Evolutionary conservation across 2,888 invertebrate species (phyloP), one percentile per base, ranked within the genome.

Genomic region (Sphecodes monilicornis): DNA sequence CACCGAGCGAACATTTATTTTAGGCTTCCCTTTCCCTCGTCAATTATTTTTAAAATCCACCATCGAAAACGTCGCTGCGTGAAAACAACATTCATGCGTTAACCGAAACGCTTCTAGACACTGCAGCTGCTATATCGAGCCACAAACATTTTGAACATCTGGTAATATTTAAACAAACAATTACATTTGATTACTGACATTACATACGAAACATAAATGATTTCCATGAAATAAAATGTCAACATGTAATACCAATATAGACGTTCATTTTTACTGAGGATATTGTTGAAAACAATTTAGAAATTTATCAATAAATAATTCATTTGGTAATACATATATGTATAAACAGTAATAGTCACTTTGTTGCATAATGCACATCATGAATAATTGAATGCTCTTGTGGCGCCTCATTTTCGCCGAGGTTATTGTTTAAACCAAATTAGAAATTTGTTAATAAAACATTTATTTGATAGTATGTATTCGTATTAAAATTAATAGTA

Each of bases 1-100:
- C 29, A 6, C 36, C 54, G 50, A 36, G 54, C 54, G 32, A 73
- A 73, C 39, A 54, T 74, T 57, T 73, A 36, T 41, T 57, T 73
- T 57, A 57, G 57, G 11, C 57, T 73, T 41, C 6, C 57, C 54
- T 54, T 36, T 69, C 36, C 26, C 22, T 26, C 43, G 5, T 32
- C 26, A 3, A 29, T 73, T 73, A 39, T 29, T 69, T 54, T 50
- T 50, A 16, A 18, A 66, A 36, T 69, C 43, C 32, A 1, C 10
- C 10, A 22, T 66, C 36, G n/a, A 1, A n/a, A 36, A 64, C 29
- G 64, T 64, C 29, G 8, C 29, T 16, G 64, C 64, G 29, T 29
- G 18, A 29, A 29, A 64, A 64, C 29, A 64, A 10, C n/a, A n/a
- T 50, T 50, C 22, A 50, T 50, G 50, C 50, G n/a, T 50, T 50